phyloP scores from a whole-genome alignment of 1,140 invertebrate genomes.

The Neodiprion pinetum region DNA sequence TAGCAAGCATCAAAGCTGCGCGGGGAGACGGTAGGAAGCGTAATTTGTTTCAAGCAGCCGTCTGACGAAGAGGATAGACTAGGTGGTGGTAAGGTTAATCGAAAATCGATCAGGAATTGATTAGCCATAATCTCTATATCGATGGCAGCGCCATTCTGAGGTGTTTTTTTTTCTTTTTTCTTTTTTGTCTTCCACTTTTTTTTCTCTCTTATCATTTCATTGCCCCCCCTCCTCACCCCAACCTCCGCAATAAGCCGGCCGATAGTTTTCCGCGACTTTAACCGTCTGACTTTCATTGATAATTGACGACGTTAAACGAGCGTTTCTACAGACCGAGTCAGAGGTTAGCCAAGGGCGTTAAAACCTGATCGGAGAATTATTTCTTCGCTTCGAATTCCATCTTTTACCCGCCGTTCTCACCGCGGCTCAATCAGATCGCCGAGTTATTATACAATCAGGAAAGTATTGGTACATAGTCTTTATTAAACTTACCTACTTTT shows the following conservation, averaged over 20 bases:
- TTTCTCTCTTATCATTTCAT: too few species aligned
- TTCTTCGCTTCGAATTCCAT: not conserved
- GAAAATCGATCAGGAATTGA: slow-evolving; percentile 5
- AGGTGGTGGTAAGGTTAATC: not conserved
- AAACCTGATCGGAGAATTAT: not conserved
- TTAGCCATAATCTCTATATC: not conserved
- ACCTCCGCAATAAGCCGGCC: too few species aligned
- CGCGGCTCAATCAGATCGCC: too few species aligned
- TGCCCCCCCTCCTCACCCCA: too few species aligned
- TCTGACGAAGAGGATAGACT: not conserved
- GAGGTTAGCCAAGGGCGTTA: slow-evolving; percentile 4
- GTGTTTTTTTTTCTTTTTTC: not conserved
- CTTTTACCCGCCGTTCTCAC: too few species aligned
- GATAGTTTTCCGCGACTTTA: not conserved
- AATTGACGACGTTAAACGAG: not conserved
- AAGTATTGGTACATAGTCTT: too few species aligned
- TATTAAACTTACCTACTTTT: too few species aligned
- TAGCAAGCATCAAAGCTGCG: too few species aligned
- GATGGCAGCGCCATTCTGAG: not conserved
- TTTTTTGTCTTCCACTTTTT: not conserved
- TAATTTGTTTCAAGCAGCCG: not conserved
- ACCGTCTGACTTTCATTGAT: not conserved
- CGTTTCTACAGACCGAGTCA: not conserved
- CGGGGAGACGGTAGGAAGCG: not conserved
- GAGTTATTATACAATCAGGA: too few species aligned